Base-by-base conservation (phyloP, 2,113 vertebrate species). In the Burhinus bistriatus region DNA sequence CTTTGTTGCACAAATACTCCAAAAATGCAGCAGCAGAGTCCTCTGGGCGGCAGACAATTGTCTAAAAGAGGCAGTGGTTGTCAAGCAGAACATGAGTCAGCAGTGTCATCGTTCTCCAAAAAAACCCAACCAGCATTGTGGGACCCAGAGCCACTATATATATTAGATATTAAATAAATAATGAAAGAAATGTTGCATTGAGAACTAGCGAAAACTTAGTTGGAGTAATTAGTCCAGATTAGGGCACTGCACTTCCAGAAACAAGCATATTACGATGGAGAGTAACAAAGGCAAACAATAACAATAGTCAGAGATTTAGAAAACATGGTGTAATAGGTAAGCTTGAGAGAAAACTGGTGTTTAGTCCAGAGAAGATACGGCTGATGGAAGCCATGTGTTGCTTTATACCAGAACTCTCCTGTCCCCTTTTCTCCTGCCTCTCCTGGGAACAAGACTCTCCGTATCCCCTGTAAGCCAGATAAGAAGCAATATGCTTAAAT, bases 361-460 rank as follows among this genome's bases (percentile, higher is more conserved):
- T 81, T 65, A 73, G 25, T 81, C 23, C 36, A 65, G 36, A 0
- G 2, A 42, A 77, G 61, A 75, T n/a, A 29, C 15, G 15, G 19
- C 9, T 36, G 73, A 22, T 61, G 45, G 54, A 89, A 70, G 21
- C 13, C 15, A 29, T 12, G 3, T 66, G 36, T 70, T 2, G 2
- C 32, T 72, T 51, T 58, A 54, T 21, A 77, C 7, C 15, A 59
- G 42, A 76, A 86, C 23, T 45, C 25, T 90, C 58, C 52, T 59
- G 25, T 69, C 40, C 12, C 9, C 3, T 61, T 88, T 70, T 70
- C 76, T 95, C 23, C 17, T 64, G 19, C 32, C n/a, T 90, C 42
- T 86, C 11, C 25, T 6, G 5, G 38, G 22, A 54, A 18, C 0
- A 0, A 64, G 44, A 20, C 36, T 58, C 17, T 86, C 34, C 4